Percentiles rank a stretch among this genome's conserved stretches.
Evolutionary conservation across 2,113 vertebrate species (phyloP).

Genomic region (Phyllostomus discolor): DNA sequence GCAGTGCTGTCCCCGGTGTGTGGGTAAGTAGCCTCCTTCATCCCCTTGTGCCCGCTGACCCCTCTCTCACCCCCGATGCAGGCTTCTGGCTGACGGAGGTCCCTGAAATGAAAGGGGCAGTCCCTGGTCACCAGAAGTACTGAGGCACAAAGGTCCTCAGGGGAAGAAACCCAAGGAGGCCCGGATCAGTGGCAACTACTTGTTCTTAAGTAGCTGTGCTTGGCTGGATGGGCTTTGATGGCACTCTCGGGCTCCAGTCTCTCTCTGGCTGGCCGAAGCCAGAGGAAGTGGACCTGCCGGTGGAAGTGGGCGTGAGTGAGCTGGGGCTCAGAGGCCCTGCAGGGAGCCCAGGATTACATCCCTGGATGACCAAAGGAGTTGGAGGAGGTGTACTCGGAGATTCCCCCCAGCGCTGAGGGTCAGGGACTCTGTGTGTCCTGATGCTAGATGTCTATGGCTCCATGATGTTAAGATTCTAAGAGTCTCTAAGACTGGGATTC

Average conservation of each 20-base stretch:
- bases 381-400: neutral
- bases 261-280: neutral
- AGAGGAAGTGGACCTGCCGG: neutral
- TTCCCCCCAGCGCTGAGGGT: neutral
- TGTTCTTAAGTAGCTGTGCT: neutral
- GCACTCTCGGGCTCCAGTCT: neutral
- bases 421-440: neutral
- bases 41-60: neutral
- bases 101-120: neutral
- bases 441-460: neutral
- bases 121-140: neutral
- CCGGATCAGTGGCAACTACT: neutral
- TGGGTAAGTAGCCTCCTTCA: conserved; percentile 80
- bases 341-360: neutral
- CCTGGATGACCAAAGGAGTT: neutral
- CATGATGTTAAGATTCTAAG: neutral
- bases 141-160: neutral
- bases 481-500: neutral
- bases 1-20: conserved; percentile 92
- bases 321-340: neutral
- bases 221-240: neutral
- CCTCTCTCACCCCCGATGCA: neutral
- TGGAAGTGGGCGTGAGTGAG: neutral
- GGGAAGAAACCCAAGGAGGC: neutral
- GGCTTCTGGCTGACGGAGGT: neutral